These are phyloP conservation scores for Urocitellus parryii DNA, from an alignment of 2,113 vertebrate species.

Conservation along the genomic window DNA sequence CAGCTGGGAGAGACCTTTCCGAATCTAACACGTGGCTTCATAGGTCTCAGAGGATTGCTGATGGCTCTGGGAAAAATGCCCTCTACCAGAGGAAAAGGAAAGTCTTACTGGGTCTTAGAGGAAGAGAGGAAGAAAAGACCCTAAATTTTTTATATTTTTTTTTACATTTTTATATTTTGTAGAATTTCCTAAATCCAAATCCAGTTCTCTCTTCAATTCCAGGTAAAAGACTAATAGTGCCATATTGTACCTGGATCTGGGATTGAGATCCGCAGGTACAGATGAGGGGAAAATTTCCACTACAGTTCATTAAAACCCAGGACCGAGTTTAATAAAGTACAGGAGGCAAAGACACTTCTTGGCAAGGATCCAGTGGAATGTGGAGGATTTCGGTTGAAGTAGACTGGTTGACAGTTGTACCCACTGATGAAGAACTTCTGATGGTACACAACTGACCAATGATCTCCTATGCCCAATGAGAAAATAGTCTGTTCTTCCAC, in stretches of 20 bases:
- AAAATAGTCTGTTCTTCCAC: slow-evolving; percentile 12
- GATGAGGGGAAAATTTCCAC: slow-evolving; percentile 6
- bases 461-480: neutral
- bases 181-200: slow-evolving; percentile 23
- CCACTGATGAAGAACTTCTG: slow-evolving; percentile 13
- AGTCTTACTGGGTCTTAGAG: neutral
- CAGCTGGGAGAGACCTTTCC: neutral
- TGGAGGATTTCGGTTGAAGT: neutral
- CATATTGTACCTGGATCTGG: neutral
- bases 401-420: neutral
- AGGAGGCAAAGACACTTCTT: neutral
- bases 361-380: neutral
- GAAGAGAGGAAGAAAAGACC: neutral
- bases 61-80: neutral
- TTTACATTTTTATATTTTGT: neutral
- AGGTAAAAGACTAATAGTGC: neutral
- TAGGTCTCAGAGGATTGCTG: neutral
- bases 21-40: slow-evolving; percentile 14
- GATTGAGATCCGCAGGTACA: neutral
- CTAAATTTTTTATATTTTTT: neutral
- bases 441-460: neutral
- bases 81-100: neutral
- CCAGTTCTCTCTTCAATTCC: neutral
- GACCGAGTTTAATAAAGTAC: neutral
- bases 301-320: neutral